phyloP scores from a whole-genome alignment of 2,888 invertebrate species.

The Camptogramma bilineatum region DNA sequence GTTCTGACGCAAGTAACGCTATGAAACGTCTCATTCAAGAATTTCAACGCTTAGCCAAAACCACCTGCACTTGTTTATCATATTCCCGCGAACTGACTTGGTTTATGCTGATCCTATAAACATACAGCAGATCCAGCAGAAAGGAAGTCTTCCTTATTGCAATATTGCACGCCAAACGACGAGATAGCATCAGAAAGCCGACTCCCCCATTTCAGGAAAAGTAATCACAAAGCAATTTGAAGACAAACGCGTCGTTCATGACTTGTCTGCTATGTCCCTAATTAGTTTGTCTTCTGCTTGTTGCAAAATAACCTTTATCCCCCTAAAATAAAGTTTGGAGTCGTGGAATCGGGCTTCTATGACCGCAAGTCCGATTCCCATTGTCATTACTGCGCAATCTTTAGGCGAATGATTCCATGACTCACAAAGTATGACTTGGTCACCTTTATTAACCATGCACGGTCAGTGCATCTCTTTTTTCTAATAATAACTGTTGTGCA shows the following conservation, averaged over 20 bases:
- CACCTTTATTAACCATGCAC: constrained; percentile 35
- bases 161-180: constrained; percentile 15
- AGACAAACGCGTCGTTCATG: constrained; percentile 37
- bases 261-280: constrained; percentile 42
- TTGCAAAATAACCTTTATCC: constrained; percentile 29
- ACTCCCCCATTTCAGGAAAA: constrained; percentile 29
- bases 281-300: constrained; percentile 37
- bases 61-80: constrained; percentile 12
- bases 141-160: constrained; percentile 10
- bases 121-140: neutral
- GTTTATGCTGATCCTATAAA: neutral
- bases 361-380: constrained; percentile 42
- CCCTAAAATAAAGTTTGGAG: constrained; percentile 13
- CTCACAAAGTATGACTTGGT: constrained; percentile 46
- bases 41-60: constrained; percentile 1
- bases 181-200: constrained; percentile 17
- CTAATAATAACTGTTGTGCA: constrained; percentile 27
- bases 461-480: constrained; percentile 37
- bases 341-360: constrained; percentile 11
- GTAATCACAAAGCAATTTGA: constrained; percentile 42
- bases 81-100: neutral
- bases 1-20: neutral
- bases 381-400: constrained; percentile 50
- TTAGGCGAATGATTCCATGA: constrained; percentile 48
- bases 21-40: neutral